Base-by-base conservation (phyloP, 2,113 vertebrate species). In the Echinops telfairi region DNA sequence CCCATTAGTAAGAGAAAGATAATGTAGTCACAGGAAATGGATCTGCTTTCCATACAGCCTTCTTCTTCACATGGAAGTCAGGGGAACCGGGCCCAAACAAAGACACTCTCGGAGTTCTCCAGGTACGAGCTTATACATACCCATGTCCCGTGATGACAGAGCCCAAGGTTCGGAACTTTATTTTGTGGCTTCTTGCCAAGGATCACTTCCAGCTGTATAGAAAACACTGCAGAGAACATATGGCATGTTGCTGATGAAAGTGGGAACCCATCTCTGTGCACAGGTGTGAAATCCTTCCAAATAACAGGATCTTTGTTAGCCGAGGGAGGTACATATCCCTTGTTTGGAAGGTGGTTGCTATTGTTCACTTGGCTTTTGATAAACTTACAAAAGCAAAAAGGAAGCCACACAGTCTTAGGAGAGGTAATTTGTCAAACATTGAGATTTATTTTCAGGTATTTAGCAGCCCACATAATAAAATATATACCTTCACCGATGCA, bases 291-390 rank as follows among this genome's bases (percentile, higher is more conserved):
- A 92, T 78, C 82, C 23, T 6, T 73, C 5, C 2, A 64, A 36
- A 64, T 40, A 77, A 85, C 60, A 85, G 47, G 76, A 62, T 19
- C 16, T 73, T 89, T 64, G 90, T 68, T 7, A 58, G 2, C 66
- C 75, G 47, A 53, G 58, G 62, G 16, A 78, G 87, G 64, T 90
- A 20, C 16, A n/a, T 62, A 62, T 43, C 3, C 36, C 5, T 40
- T 79, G 22, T 58, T 92, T 68, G 6, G 3, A 29, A 23, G 33
- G 29, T 70, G 25, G 20, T 70, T 70, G 3, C 66, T 80, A 83
- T 40, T 80, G 23, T 78, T 95, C 5, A 20, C 57, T 93, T 83
- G 47, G 25, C n/a, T 64, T 89, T 89, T 89, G 47, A 93, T 12
- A 94, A 76, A 83, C 47, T 3, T 57, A 19, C 79, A 38, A 88